These are phyloP conservation scores for Lasiurus borealis DNA, from an alignment of 2,113 vertebrate species.

Conservation along the genomic window DNA sequence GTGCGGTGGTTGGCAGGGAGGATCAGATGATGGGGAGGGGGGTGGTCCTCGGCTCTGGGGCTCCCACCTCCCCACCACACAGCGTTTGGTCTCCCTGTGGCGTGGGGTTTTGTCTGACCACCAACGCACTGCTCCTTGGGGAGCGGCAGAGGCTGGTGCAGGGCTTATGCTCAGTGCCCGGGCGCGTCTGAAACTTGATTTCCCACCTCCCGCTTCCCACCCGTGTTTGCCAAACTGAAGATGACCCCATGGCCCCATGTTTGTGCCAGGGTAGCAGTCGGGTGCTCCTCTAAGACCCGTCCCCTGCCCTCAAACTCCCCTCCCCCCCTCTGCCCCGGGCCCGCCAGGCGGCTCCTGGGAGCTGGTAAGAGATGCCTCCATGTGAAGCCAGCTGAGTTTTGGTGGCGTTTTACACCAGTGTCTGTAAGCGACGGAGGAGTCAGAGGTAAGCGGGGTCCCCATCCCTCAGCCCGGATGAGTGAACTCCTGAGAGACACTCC, in stretches of 20 bases:
- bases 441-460: background rate
- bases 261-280: background rate
- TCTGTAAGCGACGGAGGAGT: background rate
- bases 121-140: background rate
- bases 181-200: background rate
- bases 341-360: background rate
- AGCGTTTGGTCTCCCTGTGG: background rate
- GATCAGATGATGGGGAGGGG: slow-evolving; percentile 13
- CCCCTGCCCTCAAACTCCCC: background rate
- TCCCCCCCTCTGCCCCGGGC: background rate
- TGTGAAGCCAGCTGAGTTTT: background rate
- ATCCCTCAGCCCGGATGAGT: background rate
- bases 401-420: background rate
- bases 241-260: background rate
- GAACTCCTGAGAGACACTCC: background rate
- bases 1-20: background rate
- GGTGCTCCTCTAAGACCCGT: background rate
- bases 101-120: background rate
- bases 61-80: background rate
- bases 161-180: background rate
- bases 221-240: background rate
- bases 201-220: background rate
- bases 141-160: background rate
- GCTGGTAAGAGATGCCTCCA: background rate
- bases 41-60: background rate